These are phyloP conservation scores for Podabrus alpinus DNA, from an alignment of 2,888 invertebrate genomes.

Conservation along the genomic window DNA sequence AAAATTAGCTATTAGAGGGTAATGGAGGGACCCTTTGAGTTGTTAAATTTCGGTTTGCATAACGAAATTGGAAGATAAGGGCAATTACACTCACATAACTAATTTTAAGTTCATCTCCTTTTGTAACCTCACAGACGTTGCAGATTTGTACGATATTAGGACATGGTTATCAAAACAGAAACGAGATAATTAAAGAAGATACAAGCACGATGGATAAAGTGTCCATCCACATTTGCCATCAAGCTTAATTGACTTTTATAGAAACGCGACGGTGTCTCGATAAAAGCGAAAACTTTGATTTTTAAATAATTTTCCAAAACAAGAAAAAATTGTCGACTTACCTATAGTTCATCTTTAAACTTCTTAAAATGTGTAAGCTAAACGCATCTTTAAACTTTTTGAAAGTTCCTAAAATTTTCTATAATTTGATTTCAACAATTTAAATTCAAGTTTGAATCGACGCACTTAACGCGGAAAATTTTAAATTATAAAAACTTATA, in stretches of 20 bases:
- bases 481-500: not conserved
- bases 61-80: not conserved
- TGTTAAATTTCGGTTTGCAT: not conserved
- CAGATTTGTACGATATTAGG: not conserved
- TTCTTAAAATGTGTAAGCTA: conserved; percentile 14
- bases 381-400: conserved; percentile 6
- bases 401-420: not conserved
- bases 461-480: not conserved
- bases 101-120: not conserved
- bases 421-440: not conserved
- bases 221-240: not conserved
- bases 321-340: conserved; percentile 7
- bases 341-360: conserved; percentile 21
- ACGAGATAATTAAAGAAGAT: conserved; percentile 8
- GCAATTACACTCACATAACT: not conserved
- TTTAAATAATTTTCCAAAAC: not conserved
- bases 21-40: not conserved
- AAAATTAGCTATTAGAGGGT: not conserved
- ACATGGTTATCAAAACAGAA: conserved; percentile 9
- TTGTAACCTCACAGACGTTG: not conserved
- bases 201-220: not conserved
- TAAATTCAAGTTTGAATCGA: not conserved
- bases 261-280: not conserved
- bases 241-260: not conserved
- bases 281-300: not conserved